phyloP scores from a whole-genome alignment of 2,113 vertebrate species.

The Todiramphus saurophagus region DNA sequence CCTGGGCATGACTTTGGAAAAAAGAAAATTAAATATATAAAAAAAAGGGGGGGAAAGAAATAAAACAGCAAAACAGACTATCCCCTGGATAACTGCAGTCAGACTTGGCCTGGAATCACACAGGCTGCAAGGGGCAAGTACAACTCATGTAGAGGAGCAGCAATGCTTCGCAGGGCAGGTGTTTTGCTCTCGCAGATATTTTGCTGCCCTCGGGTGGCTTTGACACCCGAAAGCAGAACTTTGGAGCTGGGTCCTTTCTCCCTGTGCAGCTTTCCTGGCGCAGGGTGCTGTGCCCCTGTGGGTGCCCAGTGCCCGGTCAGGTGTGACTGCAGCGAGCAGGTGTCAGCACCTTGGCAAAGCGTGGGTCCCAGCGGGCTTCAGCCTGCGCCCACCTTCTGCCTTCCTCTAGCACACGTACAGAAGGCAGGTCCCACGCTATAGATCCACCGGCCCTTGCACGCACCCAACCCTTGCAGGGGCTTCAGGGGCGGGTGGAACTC shows the following conservation, averaged over 20 bases:
- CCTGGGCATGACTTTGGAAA: neutral
- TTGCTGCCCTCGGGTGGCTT: accelerated
- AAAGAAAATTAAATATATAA: neutral
- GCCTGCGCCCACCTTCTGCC: neutral
- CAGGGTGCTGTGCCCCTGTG: neutral
- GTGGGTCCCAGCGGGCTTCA: neutral
- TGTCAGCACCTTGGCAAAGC: too few species aligned
- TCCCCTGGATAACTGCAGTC: neutral
- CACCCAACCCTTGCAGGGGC: neutral
- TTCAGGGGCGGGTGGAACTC: neutral
- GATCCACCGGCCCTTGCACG: neutral
- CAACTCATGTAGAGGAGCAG: neutral
- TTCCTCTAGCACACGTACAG: neutral
- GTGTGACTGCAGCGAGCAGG: neutral
- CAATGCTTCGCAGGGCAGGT: neutral
- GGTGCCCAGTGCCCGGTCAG: neutral
- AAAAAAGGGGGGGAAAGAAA: neutral
- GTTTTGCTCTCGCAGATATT: accelerated
- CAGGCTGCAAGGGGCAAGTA: accelerated
- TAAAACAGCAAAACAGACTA: neutral
- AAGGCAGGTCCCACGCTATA: neutral
- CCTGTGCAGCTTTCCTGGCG: neutral
- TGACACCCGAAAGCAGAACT: neutral
- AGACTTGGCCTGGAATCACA: neutral
- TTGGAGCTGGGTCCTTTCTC: neutral